Percentiles rank a stretch among this genome's conserved stretches.
These are phyloP conservation scores for Tenthredo notha DNA, from an alignment of 2,888 invertebrate species.

Conservation along the genomic window DNA sequence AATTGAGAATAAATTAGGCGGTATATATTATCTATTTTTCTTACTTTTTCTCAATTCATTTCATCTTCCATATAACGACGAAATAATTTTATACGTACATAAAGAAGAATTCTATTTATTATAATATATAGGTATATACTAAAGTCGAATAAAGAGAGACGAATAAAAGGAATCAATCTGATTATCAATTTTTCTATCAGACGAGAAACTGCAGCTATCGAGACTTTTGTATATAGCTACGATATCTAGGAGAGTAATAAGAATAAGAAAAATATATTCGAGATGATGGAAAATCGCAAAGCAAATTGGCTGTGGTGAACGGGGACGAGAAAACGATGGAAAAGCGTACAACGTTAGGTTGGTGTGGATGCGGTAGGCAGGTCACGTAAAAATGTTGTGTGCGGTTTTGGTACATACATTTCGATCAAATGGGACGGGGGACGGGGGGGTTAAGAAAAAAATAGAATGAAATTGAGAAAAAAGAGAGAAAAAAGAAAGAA, in stretches of 20 bases:
- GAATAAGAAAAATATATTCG: background rate
- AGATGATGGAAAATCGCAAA: constrained; percentile 15
- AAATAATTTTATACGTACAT: background rate
- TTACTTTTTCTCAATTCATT: background rate
- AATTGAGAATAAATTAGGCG: background rate
- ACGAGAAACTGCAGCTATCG: background rate
- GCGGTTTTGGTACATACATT: constrained; percentile 4
- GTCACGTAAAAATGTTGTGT: constrained; percentile 28
- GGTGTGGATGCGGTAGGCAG: background rate
- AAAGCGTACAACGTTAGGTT: background rate
- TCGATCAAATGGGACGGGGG: background rate
- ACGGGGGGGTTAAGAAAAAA: background rate
- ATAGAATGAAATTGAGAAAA: background rate
- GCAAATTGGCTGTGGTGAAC: background rate
- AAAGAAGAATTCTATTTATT: background rate
- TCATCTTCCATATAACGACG: background rate
- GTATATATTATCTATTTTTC: background rate
- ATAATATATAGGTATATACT: background rate
- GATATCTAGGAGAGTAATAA: background rate
- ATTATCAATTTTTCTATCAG: background rate
- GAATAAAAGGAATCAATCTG: background rate
- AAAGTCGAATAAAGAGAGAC: background rate
- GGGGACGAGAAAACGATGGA: background rate
- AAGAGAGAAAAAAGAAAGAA: background rate
- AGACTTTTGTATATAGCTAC: background rate